These are phyloP conservation scores for Falcaria lacertinaria DNA, from an alignment of 2,888 invertebrate species.

Conservation along the genomic window DNA sequence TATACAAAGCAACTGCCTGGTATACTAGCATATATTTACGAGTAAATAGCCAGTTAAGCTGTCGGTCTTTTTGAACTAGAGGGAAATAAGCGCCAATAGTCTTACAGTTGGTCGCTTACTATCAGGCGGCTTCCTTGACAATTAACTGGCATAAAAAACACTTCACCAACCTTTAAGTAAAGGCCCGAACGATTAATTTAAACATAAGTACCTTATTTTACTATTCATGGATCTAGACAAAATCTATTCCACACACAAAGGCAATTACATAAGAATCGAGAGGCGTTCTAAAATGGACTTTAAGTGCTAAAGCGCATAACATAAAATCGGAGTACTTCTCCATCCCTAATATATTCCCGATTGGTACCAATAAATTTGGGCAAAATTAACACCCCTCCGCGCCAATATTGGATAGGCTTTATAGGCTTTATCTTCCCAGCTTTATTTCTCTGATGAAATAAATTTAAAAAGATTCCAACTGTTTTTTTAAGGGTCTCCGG, in stretches of 20 bases:
- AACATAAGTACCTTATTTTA: no score
- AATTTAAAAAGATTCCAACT: background rate
- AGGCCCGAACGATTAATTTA: no score
- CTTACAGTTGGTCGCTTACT: no score
- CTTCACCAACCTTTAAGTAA: no score
- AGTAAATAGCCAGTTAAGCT: no score
- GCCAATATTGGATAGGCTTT: slow-evolving; percentile 17
- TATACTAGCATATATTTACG: no score
- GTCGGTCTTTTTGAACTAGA: no score
- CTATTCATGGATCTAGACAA: background rate
- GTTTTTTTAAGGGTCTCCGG: no score
- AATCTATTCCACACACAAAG: background rate
- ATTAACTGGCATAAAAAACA: no score
- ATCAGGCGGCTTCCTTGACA: no score
- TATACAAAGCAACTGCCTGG: no score
- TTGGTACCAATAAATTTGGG: slow-evolving; percentile 49
- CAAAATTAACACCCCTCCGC: slow-evolving; percentile 48
- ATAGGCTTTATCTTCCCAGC: background rate
- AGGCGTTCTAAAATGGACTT: background rate
- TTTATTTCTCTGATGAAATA: background rate
- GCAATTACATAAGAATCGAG: background rate
- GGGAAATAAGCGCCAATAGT: no score
- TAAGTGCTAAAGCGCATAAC: background rate
- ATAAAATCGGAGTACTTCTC: background rate
- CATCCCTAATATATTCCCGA: slow-evolving; percentile 51